Conservation (phyloP, 2,113 vertebrate genomes). For the Barnardius zonarius region DNA sequence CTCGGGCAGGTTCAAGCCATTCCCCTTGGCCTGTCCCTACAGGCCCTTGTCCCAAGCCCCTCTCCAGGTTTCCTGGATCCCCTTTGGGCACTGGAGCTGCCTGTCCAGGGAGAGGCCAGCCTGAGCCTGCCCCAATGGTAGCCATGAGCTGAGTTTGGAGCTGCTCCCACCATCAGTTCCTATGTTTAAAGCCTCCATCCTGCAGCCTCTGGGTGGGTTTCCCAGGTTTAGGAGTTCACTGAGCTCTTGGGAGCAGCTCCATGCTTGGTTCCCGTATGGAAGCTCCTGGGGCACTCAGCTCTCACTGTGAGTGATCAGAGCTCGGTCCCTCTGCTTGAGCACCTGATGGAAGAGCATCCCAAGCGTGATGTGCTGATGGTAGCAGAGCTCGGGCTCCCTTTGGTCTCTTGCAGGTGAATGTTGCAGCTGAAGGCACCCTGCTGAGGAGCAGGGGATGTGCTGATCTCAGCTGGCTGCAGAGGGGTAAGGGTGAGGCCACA, state of each 20-base stretch:
- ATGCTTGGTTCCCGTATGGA: not conserved
- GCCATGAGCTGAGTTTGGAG: not conserved
- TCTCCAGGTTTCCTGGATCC: not conserved
- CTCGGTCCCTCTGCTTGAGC: not conserved
- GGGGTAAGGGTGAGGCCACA: not conserved
- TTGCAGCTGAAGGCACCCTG: not conserved
- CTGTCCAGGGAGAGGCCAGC: not conserved
- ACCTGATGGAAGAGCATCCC: not conserved
- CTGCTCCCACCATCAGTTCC: not conserved
- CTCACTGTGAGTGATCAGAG: not conserved
- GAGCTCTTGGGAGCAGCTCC: not conserved
- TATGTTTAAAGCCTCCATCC: not conserved
- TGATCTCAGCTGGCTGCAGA: accelerated
- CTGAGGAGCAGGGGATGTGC: not conserved
- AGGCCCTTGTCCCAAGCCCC: not conserved
- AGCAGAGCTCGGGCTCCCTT: not conserved
- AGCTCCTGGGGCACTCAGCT: not conserved
- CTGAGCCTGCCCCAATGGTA: not conserved
- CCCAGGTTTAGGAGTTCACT: not conserved
- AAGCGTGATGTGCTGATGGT: accelerated
- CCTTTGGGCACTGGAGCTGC: not conserved
- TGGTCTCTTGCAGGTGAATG: not conserved
- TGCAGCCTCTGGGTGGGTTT: not conserved
- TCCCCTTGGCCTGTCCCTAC: too few relatives aligned
- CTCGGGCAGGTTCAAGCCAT: too few relatives aligned